Base-by-base conservation (phyloP, 2,797 vertebrate species). In the Buceros bicornis region DNA sequence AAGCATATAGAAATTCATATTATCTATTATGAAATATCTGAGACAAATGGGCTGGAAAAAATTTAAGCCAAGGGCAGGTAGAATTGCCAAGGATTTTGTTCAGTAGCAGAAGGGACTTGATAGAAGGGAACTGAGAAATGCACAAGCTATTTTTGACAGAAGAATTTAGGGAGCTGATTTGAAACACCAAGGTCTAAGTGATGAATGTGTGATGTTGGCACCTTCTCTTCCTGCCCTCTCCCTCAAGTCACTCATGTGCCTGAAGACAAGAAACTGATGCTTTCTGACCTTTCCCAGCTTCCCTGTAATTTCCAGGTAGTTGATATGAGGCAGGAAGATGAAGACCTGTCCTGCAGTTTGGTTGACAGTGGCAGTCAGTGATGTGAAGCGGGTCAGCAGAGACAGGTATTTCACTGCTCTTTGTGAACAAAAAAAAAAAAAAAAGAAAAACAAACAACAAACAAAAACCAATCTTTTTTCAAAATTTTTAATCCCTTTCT, bases 11-110 rank as follows among this genome's bases (percentile, higher is more conserved):
- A 70, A 85, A 89, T 80, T 65, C 19, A 14, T 76, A 58, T 66
- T 78, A 64, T 24, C 12, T 86, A 25, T 91, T 92, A 67, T 33
- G 45, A 54, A 93, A 67, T 40, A 62, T 61, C 56, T 72, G 82
- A 96, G 50, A 57, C 50, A 80, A 89, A 91, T 72, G 50, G n/a
- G 11, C 4, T 87, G 62, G 74, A 90, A 93, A 84, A 61, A 82
- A 86, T 89, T 74, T 51, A 61, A 92, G 24, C 10, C 40, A 82
- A 72, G 35, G 35, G 13, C 2, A 11, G 61, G 5, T 12, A 22
- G 48, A 47, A 61, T 65, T 85, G 35, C 26, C 43, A 66, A 78
- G 33, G 26, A 71, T 91, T 92, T 82, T 67, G 9, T 54, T 69
- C 17, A 51, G 17, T 15, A 81, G 47, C 57, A 76, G 54, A 69